Conservation (phyloP, 2,888 invertebrate species). For the Troides aeacus region DNA sequence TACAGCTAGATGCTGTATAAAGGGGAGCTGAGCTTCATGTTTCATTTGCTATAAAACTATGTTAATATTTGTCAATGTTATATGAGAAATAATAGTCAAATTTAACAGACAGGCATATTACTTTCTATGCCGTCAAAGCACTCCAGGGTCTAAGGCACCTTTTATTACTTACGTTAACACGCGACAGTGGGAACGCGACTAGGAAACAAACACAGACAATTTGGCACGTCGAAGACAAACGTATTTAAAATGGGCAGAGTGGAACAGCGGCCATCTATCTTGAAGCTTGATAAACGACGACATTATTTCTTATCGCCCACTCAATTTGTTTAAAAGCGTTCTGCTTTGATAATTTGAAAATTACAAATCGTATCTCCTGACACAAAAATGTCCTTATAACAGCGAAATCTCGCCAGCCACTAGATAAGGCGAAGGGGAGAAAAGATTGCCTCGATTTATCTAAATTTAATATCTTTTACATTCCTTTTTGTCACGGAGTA, state of each 20-base stretch:
- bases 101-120: neutral
- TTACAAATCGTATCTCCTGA: slow-evolving; percentile 77
- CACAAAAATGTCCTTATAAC: slow-evolving; percentile 75
- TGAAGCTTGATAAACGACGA: slow-evolving; percentile 78
- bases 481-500: slow-evolving; percentile 19
- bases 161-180: slow-evolving; percentile 34
- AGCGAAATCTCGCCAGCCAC: slow-evolving; percentile 57
- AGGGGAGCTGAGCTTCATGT: neutral
- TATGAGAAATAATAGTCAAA: neutral
- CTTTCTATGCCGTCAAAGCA: neutral
- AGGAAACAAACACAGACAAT: slow-evolving; percentile 75
- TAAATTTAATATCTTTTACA: slow-evolving; percentile 51
- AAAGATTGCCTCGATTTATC: slow-evolving; percentile 55
- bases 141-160: slow-evolving; percentile 3
- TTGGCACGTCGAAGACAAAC: slow-evolving; percentile 79
- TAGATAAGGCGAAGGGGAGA: slow-evolving; percentile 53
- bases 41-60: neutral
- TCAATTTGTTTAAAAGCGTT: slow-evolving; percentile 81
- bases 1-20: neutral
- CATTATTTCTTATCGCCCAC: slow-evolving; percentile 80
- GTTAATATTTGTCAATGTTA: neutral
- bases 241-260: slow-evolving; percentile 80
- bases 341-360: slow-evolving; percentile 80
- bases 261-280: slow-evolving; percentile 78
- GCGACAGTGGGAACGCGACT: slow-evolving; percentile 61